Percentiles rank a stretch among this genome's conserved stretches.
Evolutionary conservation across 2,113 vertebrate genomes (phyloP).

Genomic region (Oreochromis aureus): DNA sequence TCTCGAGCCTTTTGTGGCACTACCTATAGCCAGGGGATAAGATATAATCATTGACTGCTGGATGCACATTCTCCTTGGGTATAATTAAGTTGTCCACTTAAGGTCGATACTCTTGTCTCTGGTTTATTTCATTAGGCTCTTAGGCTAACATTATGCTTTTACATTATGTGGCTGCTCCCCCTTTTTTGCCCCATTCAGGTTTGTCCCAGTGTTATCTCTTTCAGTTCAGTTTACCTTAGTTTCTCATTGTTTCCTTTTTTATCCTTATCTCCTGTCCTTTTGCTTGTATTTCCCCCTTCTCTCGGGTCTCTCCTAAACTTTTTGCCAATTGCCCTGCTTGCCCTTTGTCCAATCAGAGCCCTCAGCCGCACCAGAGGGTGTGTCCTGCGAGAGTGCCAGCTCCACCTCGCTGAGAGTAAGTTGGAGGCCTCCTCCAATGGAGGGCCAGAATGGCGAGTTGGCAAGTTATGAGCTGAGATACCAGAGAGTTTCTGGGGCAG

Average conservation of each 20-base stretch:
- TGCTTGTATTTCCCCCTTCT: constrained; percentile 70
- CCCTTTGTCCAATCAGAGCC: constrained; percentile 81
- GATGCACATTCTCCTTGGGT: constrained; percentile 48
- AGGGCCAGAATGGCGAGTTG: constrained; percentile 85
- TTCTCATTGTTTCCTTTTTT: constrained; percentile 54
- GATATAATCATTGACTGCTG: constrained; percentile 36
- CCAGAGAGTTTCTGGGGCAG: constrained; percentile 80
- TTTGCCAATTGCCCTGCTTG: constrained; percentile 41
- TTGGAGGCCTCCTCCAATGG: constrained; percentile 85
- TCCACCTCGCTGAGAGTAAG: constrained; percentile 94
- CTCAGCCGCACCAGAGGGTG: constrained; percentile 86
- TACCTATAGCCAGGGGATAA: constrained; percentile 17
- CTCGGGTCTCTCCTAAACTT: constrained; percentile 39
- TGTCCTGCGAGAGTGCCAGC: constrained; percentile 86
- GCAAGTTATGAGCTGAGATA: constrained; percentile 88
- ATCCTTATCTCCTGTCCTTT: constrained; percentile 50
- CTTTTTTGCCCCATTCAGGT: constrained; percentile 14
- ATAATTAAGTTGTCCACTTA: constrained; percentile 70
- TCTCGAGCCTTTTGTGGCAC: constrained; percentile 21
- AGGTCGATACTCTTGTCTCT: constrained; percentile 56
- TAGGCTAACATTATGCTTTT: constrained; percentile 36
- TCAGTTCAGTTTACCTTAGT: constrained; percentile 38
- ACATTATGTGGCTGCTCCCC: constrained; percentile 25
- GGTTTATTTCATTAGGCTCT: constrained; percentile 52
- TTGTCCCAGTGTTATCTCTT: constrained; percentile 25